Percentiles rank a stretch among this genome's conserved stretches.
phyloP scores from a whole-genome alignment of 2,797 vertebrate species.

The Ptychobarbus kaznakovi region DNA sequence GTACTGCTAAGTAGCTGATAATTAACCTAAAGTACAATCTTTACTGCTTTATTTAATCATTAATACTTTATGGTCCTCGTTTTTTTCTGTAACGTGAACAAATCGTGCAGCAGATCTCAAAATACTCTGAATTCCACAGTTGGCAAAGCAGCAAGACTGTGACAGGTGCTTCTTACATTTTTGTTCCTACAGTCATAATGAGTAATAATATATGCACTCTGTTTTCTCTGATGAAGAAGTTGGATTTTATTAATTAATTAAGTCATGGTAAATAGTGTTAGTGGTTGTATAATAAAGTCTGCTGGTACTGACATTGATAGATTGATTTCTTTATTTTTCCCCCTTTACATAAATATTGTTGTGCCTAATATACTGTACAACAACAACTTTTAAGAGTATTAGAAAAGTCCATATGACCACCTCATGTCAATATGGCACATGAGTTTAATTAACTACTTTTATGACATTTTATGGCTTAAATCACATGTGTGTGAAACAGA shows the following conservation, averaged over 20 bases:
- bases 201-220: background rate
- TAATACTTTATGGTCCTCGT: conserved; percentile 29
- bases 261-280: background rate
- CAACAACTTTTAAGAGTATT: background rate
- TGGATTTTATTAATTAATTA: background rate
- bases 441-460: background rate
- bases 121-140: background rate
- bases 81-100: background rate
- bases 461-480: background rate
- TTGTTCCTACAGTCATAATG: conserved; percentile 2
- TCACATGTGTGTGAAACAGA: background rate
- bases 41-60: conserved; percentile 35
- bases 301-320: background rate
- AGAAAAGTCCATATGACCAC: background rate
- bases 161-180: background rate
- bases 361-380: background rate
- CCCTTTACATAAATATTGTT: background rate
- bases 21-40: background rate
- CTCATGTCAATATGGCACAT: background rate
- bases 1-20: conserved; percentile 20
- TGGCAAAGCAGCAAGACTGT: background rate
- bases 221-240: conserved; percentile 1
- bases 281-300: background rate
- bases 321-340: background rate
- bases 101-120: background rate